Evolutionary conservation across 2,888 invertebrate genomes (phyloP).

Genomic region (Crepidodera aurea): DNA sequence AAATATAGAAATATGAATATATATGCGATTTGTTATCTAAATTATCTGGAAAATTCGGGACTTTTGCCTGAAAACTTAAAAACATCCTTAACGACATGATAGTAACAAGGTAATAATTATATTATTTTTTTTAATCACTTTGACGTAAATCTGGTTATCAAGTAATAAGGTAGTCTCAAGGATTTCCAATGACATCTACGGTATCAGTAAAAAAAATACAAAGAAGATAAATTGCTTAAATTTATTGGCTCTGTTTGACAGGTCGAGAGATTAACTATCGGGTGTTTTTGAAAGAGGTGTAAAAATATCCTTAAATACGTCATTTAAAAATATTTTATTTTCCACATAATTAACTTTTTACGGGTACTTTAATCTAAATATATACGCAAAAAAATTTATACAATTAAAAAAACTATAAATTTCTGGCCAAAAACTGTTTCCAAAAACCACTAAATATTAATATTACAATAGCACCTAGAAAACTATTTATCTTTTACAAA

Average conservation of each 20-base stretch:
- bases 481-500: too few species aligned
- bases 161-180: constrained; percentile 15
- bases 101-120: constrained; percentile 14
- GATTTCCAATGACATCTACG: constrained; percentile 13
- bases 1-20: constrained; percentile 20
- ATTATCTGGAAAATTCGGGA: constrained; percentile 15
- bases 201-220: constrained; percentile 8
- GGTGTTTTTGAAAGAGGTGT: background rate
- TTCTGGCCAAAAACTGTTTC: too few species aligned
- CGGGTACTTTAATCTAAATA: too few species aligned
- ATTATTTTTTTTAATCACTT: constrained; percentile 12
- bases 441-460: too few species aligned
- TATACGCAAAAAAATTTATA: too few species aligned
- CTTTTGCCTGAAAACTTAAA: constrained; percentile 12
- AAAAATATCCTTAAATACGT: background rate
- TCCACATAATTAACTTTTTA: background rate
- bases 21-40: constrained; percentile 13
- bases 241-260: constrained; percentile 3
- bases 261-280: background rate
- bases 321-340: background rate
- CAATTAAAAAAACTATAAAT: too few species aligned
- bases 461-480: too few species aligned
- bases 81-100: constrained; percentile 16
- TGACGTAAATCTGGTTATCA: constrained; percentile 20
- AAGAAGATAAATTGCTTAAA: background rate